A percentile compares a stretch with the other conserved stretches of the same genome.
Evolutionary conservation across 2,113 vertebrate genomes (phyloP).

Genomic region (Bucco capensis): DNA sequence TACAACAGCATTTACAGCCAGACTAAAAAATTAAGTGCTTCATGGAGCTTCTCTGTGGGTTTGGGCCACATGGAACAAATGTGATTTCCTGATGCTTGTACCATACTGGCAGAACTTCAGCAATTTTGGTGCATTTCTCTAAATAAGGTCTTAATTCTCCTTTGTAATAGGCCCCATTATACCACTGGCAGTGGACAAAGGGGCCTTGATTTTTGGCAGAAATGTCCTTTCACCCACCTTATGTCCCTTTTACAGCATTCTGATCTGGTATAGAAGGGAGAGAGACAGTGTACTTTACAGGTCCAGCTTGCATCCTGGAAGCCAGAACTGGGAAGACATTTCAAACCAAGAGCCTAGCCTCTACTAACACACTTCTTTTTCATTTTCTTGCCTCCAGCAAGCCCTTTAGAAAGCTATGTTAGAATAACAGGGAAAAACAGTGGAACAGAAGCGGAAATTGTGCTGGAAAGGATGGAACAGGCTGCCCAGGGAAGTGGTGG

Average conservation of each 20-base stretch:
- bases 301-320: background rate
- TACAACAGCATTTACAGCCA: background rate
- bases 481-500: no score
- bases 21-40: background rate
- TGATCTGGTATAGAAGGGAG: background rate
- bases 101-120: constrained; percentile 9
- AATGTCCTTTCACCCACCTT: background rate
- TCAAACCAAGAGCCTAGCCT: background rate
- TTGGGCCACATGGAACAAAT: constrained; percentile 45
- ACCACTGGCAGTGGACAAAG: background rate
- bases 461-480: background rate
- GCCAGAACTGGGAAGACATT: background rate
- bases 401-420: background rate
- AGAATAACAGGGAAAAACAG: background rate
- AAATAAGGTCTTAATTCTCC: background rate
- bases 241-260: background rate
- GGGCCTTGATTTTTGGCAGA: background rate
- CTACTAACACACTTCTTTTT: background rate
- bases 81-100: constrained; percentile 27
- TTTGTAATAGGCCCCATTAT: background rate
- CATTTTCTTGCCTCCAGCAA: background rate
- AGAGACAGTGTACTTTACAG: background rate
- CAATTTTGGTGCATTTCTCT: background rate
- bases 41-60: background rate
- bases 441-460: background rate